Percentiles rank a stretch among this genome's conserved stretches.
phyloP scores from a whole-genome alignment of 2,888 invertebrate species.

The Blastobasis adustella region DNA sequence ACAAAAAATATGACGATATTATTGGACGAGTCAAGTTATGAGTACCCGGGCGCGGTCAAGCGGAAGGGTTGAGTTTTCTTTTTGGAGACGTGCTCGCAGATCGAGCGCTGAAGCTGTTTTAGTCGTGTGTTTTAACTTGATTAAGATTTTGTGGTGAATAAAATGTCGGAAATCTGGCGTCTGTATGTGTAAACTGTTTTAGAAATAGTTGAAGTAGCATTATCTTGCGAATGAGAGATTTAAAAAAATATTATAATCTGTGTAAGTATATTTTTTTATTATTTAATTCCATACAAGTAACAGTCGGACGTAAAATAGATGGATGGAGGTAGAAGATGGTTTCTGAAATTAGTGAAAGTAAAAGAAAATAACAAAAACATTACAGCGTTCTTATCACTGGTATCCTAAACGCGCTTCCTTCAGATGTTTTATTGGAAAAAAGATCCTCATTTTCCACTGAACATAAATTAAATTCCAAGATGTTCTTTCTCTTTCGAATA shows the following conservation, averaged over 20 bases:
- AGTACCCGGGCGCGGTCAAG: conserved; percentile 51
- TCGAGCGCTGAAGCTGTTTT: neutral
- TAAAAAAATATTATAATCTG: conserved; percentile 8
- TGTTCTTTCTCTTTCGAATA: conserved; percentile 25
- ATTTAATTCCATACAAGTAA: neutral
- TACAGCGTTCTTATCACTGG: neutral
- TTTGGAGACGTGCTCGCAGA: conserved; percentile 12
- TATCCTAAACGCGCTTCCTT: conserved; percentile 1
- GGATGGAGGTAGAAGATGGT: too few relatives aligned
- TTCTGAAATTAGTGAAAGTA: too few relatives aligned
- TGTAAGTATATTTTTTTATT: neutral
- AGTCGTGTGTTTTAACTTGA: too few relatives aligned
- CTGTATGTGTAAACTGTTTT: too few relatives aligned
- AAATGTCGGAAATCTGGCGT: too few relatives aligned
- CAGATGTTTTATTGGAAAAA: neutral
- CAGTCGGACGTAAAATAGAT: too few relatives aligned
- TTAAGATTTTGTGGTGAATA: too few relatives aligned
- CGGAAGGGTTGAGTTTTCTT: conserved; percentile 53
- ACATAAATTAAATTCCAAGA: conserved; percentile 55
- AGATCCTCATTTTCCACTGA: conserved; percentile 6
- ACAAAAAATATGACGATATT: conserved; percentile 71
- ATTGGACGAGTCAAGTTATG: conserved; percentile 60
- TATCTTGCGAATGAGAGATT: conserved; percentile 22
- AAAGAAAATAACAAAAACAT: too few relatives aligned
- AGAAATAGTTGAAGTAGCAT: too few relatives aligned